Conservation (phyloP, 1,140 invertebrate genomes). For the Drosophila lini region DNA sequence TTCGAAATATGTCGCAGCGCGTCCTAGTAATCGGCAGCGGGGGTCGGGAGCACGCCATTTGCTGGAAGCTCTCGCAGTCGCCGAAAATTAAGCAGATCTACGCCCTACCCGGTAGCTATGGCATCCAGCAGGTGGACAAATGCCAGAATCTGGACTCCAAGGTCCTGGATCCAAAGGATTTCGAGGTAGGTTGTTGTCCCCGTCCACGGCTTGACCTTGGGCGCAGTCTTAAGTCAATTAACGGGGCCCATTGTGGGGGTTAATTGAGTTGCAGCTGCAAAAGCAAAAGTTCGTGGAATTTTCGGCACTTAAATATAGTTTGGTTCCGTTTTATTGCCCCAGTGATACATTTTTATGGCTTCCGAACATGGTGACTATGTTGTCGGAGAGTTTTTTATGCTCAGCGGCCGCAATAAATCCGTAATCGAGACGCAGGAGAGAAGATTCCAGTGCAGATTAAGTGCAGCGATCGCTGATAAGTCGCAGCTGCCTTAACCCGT, state of each 20-base stretch:
- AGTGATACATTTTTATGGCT: slow-evolving; percentile 45
- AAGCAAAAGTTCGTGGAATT: slow-evolving; percentile 10
- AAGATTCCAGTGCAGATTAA: slow-evolving; percentile 29
- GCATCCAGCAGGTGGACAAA: slow-evolving; percentile 89
- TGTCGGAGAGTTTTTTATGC: slow-evolving; percentile 22
- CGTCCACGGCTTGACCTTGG: slow-evolving; percentile 67
- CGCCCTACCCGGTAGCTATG: slow-evolving; percentile 95
- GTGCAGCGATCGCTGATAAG: slow-evolving; percentile 13
- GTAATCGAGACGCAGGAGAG: slow-evolving; percentile 37
- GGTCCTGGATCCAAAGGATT: slow-evolving; percentile 87
- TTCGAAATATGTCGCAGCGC: slow-evolving; percentile 82
- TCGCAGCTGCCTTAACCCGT: slow-evolving; percentile 30
- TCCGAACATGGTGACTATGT: slow-evolving; percentile 20
- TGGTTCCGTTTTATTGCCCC: slow-evolving; percentile 15
- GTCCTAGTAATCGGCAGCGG: slow-evolving; percentile 96
- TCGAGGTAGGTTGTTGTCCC: slow-evolving; percentile 86
- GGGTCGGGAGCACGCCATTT: slow-evolving; percentile 97
- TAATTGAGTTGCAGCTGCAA: slow-evolving; percentile 23
- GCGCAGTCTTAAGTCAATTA: slow-evolving; percentile 32
- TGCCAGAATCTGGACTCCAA: slow-evolving; percentile 86
- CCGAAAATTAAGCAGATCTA: slow-evolving; percentile 89
- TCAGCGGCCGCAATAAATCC: slow-evolving; percentile 23
- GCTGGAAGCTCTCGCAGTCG: slow-evolving; percentile 96
- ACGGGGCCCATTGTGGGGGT: background rate
- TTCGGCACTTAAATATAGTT: slow-evolving; percentile 5